Evolutionary conservation across 1,140 invertebrate species (phyloP).

Genomic region (Drosophila melanica): DNA sequence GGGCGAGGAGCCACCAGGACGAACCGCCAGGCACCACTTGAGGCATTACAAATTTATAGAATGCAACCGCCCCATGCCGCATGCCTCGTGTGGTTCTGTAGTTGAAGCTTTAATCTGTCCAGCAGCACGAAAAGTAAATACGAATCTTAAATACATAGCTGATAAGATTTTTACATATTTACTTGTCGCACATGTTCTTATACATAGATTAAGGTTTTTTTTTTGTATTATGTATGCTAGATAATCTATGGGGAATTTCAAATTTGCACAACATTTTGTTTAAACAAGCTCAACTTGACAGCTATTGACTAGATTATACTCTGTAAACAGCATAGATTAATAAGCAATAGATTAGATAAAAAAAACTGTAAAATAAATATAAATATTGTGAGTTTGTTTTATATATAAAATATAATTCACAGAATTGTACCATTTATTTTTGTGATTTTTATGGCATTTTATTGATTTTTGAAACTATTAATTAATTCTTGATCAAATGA

Average conservation of each 20-base stretch:
- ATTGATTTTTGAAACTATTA: too few relatives aligned
- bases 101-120: conserved; percentile 26
- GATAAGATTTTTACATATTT: conserved; percentile 31
- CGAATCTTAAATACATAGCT: conserved; percentile 10
- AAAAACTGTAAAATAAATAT: too few relatives aligned
- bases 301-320: neutral
- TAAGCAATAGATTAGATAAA: too few relatives aligned
- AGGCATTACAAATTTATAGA: conserved; percentile 24
- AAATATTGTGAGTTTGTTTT: too few relatives aligned
- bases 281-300: neutral
- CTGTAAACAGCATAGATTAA: neutral
- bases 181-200: neutral
- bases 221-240: neutral
- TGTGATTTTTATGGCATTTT: too few relatives aligned
- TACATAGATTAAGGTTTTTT: neutral
- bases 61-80: neutral
- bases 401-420: too few relatives aligned
- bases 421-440: too few relatives aligned
- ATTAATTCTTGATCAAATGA: too few relatives aligned
- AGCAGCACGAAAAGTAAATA: conserved; percentile 15
- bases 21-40: conserved; percentile 37
- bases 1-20: conserved; percentile 1
- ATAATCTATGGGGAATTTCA: conserved; percentile 13
- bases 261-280: conserved; percentile 24
- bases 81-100: neutral